These are phyloP conservation scores for Drosophila equinoxialis DNA, from an alignment of 1,140 invertebrate species.

Conservation along the genomic window DNA sequence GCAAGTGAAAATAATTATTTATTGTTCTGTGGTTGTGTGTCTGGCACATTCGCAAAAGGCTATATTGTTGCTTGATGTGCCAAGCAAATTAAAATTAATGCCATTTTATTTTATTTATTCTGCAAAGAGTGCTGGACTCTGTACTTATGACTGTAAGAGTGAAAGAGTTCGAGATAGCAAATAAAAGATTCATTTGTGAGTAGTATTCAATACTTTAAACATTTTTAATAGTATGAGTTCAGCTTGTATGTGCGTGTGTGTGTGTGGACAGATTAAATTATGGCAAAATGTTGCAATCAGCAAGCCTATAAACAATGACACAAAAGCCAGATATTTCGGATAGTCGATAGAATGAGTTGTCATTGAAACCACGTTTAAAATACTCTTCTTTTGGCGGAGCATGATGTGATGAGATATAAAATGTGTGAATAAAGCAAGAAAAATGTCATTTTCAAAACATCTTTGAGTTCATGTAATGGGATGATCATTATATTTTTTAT, in stretches of 20 bases:
- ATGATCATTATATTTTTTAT: too few relatives aligned
- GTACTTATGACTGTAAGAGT: neutral
- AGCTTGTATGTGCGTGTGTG: neutral
- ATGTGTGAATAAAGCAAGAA: too few relatives aligned
- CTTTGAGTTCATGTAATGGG: too few relatives aligned
- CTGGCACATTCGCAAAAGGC: slow-evolving; percentile 7
- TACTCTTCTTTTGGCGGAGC: neutral
- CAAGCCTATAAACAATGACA: slow-evolving; percentile 39
- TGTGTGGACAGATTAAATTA: slow-evolving; percentile 50
- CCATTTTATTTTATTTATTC: slow-evolving; percentile 41
- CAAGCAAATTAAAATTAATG: slow-evolving; percentile 54
- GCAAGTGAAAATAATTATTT: slow-evolving; percentile 55
- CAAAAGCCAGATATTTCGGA: slow-evolving; percentile 10
- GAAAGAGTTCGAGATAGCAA: slow-evolving; percentile 8
- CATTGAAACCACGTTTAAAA: neutral
- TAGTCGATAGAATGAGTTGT: neutral
- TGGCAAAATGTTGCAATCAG: slow-evolving; percentile 51
- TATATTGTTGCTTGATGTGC: slow-evolving; percentile 16
- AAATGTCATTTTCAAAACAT: too few relatives aligned
- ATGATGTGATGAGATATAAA: too few relatives aligned
- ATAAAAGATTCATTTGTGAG: slow-evolving; percentile 31
- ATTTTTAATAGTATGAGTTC: slow-evolving; percentile 53
- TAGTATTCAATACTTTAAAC: slow-evolving; percentile 34
- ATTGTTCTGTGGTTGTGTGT: slow-evolving; percentile 35
- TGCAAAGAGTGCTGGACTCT: neutral